phyloP scores from a whole-genome alignment of 35 echinoderm and acorn worm species.

The Eucidaris tribuloides region DNA sequence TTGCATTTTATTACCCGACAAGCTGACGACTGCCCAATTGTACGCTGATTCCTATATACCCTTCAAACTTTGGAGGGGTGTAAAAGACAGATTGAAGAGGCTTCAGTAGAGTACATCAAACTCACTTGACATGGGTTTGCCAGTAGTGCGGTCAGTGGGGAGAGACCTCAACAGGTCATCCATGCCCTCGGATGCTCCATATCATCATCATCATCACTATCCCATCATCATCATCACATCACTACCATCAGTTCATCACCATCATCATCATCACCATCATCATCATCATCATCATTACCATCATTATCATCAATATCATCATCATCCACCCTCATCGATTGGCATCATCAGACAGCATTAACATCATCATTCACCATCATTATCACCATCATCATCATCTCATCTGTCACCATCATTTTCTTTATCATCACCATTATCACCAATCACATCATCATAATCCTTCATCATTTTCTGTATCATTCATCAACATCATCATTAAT shows the following conservation, averaged over 20 bases:
- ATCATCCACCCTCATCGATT: not conserved
- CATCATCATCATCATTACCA: not conserved
- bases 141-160: too few relatives aligned
- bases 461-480: not conserved
- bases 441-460: too few relatives aligned
- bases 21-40: too few relatives aligned
- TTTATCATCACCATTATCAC: conserved; percentile 22
- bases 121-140: too few relatives aligned
- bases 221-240: too few relatives aligned
- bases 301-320: conserved; percentile 21
- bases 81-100: too few relatives aligned
- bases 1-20: too few relatives aligned
- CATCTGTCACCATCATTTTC: conserved; percentile 6
- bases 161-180: too few relatives aligned
- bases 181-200: too few relatives aligned
- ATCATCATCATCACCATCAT: not conserved
- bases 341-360: not conserved
- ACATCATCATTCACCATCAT: conserved; percentile 36
- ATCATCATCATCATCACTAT: not conserved
- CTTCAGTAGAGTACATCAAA: too few relatives aligned
- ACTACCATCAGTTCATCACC: not conserved
- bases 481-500: not conserved
- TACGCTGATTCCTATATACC: too few relatives aligned
- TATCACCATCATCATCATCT: conserved; percentile 26
- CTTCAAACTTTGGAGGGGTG: too few relatives aligned